phyloP scores from a whole-genome alignment of 2,888 invertebrate genomes.

The Pachydiplax longipennis region DNA sequence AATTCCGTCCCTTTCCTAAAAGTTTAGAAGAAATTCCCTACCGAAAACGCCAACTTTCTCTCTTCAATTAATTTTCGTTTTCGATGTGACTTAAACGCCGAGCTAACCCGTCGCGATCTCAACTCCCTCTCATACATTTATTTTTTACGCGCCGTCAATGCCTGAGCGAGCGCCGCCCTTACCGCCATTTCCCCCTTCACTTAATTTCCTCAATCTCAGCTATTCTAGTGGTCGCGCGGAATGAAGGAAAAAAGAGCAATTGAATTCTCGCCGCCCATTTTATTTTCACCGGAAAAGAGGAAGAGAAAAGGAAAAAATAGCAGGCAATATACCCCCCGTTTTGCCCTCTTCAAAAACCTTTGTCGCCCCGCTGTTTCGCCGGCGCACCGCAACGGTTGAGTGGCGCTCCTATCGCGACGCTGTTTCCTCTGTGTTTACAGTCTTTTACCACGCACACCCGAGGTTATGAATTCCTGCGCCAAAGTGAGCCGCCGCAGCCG shows the following conservation, averaged over 20 bases:
- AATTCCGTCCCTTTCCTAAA: too few species aligned
- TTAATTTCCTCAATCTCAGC: slow-evolving; percentile 20
- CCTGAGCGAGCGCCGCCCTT: not conserved
- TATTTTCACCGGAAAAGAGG: not conserved
- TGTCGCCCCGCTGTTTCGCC: not conserved
- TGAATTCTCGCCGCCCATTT: not conserved
- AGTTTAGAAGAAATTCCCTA: not conserved
- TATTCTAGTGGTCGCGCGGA: not conserved
- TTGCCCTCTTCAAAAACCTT: not conserved
- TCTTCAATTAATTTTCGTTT: slow-evolving; percentile 8
- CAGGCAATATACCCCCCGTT: not conserved
- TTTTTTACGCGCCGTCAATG: not conserved
- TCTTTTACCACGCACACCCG: slow-evolving; percentile 14
- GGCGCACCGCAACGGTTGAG: not conserved
- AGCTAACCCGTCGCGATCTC: not conserved
- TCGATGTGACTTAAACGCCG: slow-evolving; percentile 4
- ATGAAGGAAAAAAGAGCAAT: not conserved
- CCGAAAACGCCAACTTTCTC: not conserved
- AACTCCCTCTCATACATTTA: not conserved
- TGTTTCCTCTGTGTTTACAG: slow-evolving; percentile 25
- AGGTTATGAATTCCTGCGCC: slow-evolving; percentile 27
- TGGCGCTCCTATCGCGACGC: slow-evolving; percentile 13
- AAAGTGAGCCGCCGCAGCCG: slow-evolving; percentile 8
- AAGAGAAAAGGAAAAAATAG: not conserved
- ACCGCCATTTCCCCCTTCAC: not conserved